These are phyloP conservation scores for Cherax destructor DNA, from an alignment of 1,140 invertebrate species.

Conservation along the genomic window DNA sequence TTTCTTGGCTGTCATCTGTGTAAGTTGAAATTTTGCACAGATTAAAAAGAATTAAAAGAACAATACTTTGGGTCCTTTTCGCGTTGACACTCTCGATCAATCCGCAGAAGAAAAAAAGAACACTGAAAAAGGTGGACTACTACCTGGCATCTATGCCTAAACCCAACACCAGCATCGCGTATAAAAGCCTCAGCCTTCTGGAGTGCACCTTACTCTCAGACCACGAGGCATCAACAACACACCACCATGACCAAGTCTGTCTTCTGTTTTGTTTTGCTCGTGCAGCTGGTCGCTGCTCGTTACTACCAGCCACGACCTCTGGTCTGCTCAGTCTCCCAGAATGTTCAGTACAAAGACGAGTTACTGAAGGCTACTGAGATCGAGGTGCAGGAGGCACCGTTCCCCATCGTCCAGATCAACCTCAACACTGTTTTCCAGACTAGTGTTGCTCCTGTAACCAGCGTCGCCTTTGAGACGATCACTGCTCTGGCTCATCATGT, in stretches of 20 bases:
- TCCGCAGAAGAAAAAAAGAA: too few species aligned
- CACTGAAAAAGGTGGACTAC: too few species aligned
- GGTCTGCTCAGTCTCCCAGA: constrained; percentile 15
- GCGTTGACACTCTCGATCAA: too few species aligned
- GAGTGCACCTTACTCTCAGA: not conserved
- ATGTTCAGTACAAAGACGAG: constrained; percentile 12
- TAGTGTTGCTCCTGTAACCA: constrained; percentile 5
- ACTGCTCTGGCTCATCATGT: not conserved
- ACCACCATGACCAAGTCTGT: not conserved
- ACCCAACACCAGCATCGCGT: too few species aligned
- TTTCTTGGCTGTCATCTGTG: too few species aligned
- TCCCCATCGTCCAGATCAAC: constrained; percentile 9
- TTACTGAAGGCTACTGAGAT: not conserved
- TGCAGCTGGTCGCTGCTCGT: constrained; percentile 20
- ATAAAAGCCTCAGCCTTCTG: not conserved
- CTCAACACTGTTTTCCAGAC: constrained; percentile 38
- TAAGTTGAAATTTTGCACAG: too few species aligned
- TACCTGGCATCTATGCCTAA: too few species aligned
- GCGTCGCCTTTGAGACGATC: constrained; percentile 13
- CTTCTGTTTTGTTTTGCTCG: not conserved
- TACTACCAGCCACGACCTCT: constrained; percentile 43
- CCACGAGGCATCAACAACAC: not conserved
- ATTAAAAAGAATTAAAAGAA: too few species aligned
- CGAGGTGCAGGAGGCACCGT: not conserved
- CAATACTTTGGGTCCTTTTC: too few species aligned